phyloP scores from a whole-genome alignment of 2,113 vertebrate genomes.

The Scartelaos histophorus region DNA sequence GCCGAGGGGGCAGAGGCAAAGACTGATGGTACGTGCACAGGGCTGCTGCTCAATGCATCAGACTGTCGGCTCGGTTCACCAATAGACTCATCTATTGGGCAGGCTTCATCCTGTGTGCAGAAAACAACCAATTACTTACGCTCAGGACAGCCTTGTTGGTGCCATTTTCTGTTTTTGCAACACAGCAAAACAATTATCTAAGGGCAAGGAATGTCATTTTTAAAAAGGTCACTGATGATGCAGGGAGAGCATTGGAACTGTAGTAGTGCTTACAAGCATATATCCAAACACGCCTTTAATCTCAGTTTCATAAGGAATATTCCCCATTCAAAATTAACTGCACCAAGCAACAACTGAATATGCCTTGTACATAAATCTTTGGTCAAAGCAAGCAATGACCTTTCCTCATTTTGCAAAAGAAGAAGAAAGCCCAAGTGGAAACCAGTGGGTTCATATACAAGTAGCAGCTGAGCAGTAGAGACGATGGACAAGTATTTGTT shows the following conservation, averaged over 20 bases:
- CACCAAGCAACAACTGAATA: not conserved
- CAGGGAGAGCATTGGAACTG: not conserved
- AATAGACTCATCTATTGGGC: conserved; percentile 75
- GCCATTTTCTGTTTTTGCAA: not conserved
- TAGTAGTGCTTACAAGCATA: not conserved
- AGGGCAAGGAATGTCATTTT: not conserved
- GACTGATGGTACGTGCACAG: conserved; percentile 32
- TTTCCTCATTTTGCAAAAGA: not conserved
- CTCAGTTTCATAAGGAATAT: not conserved
- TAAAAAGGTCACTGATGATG: not conserved
- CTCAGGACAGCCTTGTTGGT: not conserved
- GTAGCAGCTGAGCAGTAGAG: conserved; percentile 18
- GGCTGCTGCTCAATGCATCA: conserved; percentile 72
- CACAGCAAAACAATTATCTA: not conserved
- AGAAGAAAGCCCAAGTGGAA: conserved; percentile 15
- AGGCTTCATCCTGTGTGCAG: conserved; percentile 76
- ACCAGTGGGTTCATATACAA: conserved; percentile 24
- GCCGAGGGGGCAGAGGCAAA: conserved; percentile 34
- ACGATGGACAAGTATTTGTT: conserved; percentile 47
- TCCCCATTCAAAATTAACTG: not conserved
- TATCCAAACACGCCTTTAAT: not conserved
- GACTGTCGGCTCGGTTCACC: conserved; percentile 78
- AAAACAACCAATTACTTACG: not conserved
- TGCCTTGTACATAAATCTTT: not conserved
- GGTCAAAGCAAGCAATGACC: not conserved